A percentile compares a stretch with the other conserved stretches of the same genome.
Conservation (phyloP, 2,797 vertebrate species). For the Acrossocheilus fasciatus region DNA sequence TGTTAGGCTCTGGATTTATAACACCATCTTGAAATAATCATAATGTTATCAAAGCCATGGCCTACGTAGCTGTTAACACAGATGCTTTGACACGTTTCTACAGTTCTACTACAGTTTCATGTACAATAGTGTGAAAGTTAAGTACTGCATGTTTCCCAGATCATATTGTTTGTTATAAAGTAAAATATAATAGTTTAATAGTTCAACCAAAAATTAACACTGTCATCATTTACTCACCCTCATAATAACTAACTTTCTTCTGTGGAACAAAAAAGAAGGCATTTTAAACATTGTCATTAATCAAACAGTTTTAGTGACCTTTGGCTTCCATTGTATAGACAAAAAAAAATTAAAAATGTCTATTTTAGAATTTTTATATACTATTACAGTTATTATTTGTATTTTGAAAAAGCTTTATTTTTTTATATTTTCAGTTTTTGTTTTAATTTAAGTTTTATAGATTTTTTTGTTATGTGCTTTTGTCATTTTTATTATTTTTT, state of each 20-base stretch:
- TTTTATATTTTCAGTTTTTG: background rate
- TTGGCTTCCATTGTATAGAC: background rate
- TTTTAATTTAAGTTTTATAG: background rate
- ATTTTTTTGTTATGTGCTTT: background rate
- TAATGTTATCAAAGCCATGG: background rate
- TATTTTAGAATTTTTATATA: background rate
- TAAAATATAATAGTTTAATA: background rate
- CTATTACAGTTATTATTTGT: background rate
- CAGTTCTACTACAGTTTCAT: background rate
- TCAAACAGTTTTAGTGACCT: background rate
- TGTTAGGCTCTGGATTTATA: background rate
- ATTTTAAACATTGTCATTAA: background rate
- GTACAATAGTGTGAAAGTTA: background rate
- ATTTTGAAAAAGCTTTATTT: background rate
- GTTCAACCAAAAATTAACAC: background rate
- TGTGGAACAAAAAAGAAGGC: background rate
- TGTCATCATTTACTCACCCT: background rate
- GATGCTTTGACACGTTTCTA: background rate
- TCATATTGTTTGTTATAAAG: background rate
- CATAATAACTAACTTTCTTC: background rate
- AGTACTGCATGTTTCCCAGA: background rate
- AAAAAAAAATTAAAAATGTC: background rate
- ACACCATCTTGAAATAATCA: background rate
- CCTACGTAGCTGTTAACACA: background rate
- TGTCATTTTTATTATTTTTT: background rate